Evolutionary conservation across 1,140 invertebrate genomes (phyloP).

Genomic region (Homalodisca vitripennis): DNA sequence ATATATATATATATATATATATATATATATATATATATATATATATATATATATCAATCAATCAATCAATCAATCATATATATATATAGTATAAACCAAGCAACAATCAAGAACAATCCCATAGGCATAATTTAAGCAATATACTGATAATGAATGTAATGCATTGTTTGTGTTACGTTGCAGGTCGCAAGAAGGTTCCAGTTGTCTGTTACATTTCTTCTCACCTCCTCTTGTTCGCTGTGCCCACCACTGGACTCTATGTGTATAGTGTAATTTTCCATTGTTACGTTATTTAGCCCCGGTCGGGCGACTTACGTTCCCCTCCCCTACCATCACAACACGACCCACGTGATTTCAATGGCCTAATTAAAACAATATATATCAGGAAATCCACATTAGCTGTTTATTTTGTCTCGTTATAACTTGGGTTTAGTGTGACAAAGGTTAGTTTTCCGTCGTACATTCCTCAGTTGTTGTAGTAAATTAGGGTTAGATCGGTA

Average conservation of each 20-base stretch:
- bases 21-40: neutral
- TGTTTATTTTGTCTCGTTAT: neutral
- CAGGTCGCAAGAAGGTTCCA: neutral
- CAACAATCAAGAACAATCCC: neutral
- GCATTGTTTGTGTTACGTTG: neutral
- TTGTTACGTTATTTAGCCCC: neutral
- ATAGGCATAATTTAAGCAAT: neutral
- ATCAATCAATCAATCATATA: neutral
- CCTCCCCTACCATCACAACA: neutral
- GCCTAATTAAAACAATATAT: neutral
- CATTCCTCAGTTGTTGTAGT: neutral
- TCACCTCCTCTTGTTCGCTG: neutral
- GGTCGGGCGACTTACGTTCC: neutral
- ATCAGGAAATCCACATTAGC: neutral
- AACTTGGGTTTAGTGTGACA: neutral
- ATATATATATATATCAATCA: too few relatives aligned
- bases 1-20: neutral
- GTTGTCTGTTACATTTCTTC: neutral
- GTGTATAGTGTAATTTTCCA: constrained; percentile 13
- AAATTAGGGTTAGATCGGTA: neutral
- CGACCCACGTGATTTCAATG: neutral
- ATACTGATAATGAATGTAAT: neutral
- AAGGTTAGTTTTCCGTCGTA: neutral
- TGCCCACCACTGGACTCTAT: neutral
- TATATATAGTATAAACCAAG: neutral